Conservation (phyloP, 2,113 vertebrate species). For the Castor canadensis region DNA sequence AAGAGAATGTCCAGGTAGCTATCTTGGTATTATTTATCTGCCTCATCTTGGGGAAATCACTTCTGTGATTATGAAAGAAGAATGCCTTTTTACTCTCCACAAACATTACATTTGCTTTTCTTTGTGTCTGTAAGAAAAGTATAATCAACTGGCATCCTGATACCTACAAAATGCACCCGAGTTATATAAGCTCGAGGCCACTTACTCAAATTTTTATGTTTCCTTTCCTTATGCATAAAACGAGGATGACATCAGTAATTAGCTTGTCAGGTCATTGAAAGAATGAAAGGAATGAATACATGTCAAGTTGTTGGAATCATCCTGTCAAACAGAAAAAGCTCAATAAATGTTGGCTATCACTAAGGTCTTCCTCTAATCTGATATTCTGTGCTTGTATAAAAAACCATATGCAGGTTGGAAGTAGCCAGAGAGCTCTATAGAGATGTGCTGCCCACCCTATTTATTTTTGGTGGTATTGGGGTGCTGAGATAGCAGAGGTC, state of each 20-base stretch:
- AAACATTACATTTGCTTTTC: neutral
- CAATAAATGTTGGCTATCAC: neutral
- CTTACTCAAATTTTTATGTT: neutral
- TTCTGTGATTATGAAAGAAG: neutral
- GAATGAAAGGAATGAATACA: neutral
- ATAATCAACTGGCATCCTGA: neutral
- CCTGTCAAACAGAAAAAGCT: neutral
- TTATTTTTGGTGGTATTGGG: no score
- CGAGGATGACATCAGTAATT: neutral
- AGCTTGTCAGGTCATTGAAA: neutral
- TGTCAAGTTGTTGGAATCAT: neutral
- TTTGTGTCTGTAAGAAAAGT: neutral
- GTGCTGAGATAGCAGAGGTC: no score
- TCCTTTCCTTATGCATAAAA: constrained; percentile 2
- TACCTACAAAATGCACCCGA: neutral
- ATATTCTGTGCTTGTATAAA: neutral
- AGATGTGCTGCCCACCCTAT: no score
- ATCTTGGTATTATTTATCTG: neutral
- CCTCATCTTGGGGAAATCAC: neutral
- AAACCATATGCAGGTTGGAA: neutral
- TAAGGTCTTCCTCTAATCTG: neutral
- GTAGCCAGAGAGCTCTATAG: neutral
- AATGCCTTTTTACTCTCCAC: neutral
- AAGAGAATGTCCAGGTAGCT: neutral
- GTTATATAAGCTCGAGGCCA: neutral